Evolutionary conservation across 2,888 invertebrate genomes (phyloP), one percentile per base, ranked within the genome.

Genomic region (Drosophila vallismaia): DNA sequence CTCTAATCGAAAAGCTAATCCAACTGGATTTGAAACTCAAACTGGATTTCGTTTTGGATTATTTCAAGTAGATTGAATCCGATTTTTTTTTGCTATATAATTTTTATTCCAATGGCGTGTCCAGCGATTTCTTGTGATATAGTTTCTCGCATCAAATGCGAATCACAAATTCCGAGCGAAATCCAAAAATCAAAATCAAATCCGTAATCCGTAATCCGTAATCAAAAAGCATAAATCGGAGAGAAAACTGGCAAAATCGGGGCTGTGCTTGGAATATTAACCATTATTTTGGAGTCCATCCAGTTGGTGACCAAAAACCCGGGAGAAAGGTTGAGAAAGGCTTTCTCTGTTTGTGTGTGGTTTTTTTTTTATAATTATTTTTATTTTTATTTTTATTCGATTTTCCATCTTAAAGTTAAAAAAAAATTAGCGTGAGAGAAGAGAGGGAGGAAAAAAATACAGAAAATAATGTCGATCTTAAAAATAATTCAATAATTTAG

Each of bases 71-170:
- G n/a, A n/a, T n/a, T n/a, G n/a, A n/a, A n/a, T n/a, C n/a, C n/a
- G n/a, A 7, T 40, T 38, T n/a, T 40, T 40, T 40, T 40, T 40
- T 0, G 2, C 4, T 8, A 9, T 3, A 5, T 42, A 75, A 77
- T 79, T 83, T 62, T 29, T 31, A 80, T 80, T 63, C 79, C 29
- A 44, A 3, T 8, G 31, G 45, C 74, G 84, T 83, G 29, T 1
- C 2, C 28, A 28, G 0, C 28, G 28, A 28, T 28, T 28, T 28
- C 6, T 28, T 28, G 52, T 63, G 63, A 62, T 63, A 63, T 63
- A 63, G 63, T 63, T 63, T 63, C 52, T 52, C 52, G 63, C 63
- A 63, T 63, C 63, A 63, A 60, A 63, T 64, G 52, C 63, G 31
- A 63, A 64, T 63, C 63, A 64, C 63, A 64, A 53, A 12, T 64